These are phyloP conservation scores for Polyergus mexicanus DNA, from an alignment of 1,140 invertebrate species.

Conservation along the genomic window DNA sequence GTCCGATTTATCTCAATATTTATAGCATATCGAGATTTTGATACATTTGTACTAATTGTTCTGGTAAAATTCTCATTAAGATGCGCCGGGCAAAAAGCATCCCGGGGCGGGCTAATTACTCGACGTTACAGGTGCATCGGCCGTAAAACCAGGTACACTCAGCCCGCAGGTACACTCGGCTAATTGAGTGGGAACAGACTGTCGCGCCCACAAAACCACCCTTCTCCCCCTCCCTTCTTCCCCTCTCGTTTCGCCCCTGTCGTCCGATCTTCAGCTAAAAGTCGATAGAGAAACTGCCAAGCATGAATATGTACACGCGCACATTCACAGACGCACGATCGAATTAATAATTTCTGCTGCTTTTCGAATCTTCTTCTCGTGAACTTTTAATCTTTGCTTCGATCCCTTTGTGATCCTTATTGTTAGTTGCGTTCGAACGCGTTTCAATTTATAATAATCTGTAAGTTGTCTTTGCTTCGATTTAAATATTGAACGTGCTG, in stretches of 20 bases:
- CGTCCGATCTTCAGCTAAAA: neutral
- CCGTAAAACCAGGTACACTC: conserved; percentile 52
- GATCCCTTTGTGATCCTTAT: neutral
- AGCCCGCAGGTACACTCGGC: conserved; percentile 63
- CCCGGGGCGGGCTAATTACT: conserved; percentile 71
- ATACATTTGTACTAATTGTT: neutral
- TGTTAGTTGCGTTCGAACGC: neutral
- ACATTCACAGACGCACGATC: neutral
- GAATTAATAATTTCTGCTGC: conserved; percentile 10
- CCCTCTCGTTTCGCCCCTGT: too few species aligned
- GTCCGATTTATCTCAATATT: neutral
- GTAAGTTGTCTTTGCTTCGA: neutral
- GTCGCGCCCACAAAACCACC: conserved; percentile 67
- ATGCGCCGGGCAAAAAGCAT: neutral
- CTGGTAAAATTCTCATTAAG: neutral
- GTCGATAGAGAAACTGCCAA: conserved; percentile 27
- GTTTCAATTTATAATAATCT: neutral
- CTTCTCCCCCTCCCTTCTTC: too few species aligned
- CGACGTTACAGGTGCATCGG: conserved; percentile 71
- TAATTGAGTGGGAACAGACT: conserved; percentile 74
- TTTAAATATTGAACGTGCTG: too few species aligned
- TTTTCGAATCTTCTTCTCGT: neutral
- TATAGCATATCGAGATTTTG: neutral
- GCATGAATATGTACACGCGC: conserved; percentile 27
- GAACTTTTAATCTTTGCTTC: neutral